Conservation (phyloP, 2,113 vertebrate genomes). For the Podocnemis expansa region DNA sequence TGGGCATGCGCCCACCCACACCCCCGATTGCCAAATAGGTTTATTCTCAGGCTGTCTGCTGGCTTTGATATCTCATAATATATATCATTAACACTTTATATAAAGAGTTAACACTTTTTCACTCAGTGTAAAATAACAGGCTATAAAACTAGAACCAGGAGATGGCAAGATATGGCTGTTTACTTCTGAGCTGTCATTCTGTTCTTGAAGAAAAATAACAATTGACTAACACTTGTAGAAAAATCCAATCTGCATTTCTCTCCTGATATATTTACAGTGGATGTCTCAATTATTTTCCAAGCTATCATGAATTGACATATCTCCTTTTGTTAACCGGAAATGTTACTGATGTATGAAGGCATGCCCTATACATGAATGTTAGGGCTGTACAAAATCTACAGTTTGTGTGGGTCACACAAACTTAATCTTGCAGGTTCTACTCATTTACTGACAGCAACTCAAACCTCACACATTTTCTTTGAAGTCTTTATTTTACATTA, state of each 20-base stretch:
- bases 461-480: neutral
- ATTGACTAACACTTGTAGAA: neutral
- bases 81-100: fast-evolving
- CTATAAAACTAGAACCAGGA: neutral
- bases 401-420: neutral
- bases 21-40: too few species aligned
- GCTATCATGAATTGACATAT: neutral
- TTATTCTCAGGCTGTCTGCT: too few species aligned
- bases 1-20: too few species aligned
- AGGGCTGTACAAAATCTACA: neutral
- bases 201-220: neutral
- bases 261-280: neutral
- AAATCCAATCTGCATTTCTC: neutral
- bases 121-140: neutral
- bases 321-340: neutral
- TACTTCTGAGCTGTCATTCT: neutral
- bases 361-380: fast-evolving
- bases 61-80: too few species aligned
- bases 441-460: neutral
- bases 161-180: neutral
- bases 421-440: neutral
- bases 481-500: neutral
- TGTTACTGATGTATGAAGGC: neutral
- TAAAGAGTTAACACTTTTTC: neutral
- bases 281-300: neutral